Percentiles rank a stretch among this genome's conserved stretches.
phyloP scores from a whole-genome alignment of 53 echinoderm and acorn worm genomes.

The Paracentrotus lividus region DNA sequence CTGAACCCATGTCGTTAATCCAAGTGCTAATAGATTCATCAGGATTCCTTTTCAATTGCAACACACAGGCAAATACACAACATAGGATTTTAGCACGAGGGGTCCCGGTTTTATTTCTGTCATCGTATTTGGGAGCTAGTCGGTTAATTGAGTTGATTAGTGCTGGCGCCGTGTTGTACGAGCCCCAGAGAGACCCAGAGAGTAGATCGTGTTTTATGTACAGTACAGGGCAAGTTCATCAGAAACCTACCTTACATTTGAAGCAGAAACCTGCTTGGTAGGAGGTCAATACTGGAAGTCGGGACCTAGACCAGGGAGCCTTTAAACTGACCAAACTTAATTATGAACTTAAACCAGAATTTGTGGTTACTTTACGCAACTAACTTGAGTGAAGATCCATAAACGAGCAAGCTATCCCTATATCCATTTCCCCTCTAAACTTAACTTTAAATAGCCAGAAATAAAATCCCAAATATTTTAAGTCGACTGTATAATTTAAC shows the following conservation, averaged over 20 bases:
- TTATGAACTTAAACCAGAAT: no score
- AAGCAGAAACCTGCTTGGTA: no score
- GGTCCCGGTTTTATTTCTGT: slow-evolving; percentile 58
- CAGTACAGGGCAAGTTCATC: background rate
- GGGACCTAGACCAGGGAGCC: background rate
- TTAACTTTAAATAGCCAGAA: no score
- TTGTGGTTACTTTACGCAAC: no score
- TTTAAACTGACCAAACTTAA: no score
- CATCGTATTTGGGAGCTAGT: slow-evolving; percentile 55
- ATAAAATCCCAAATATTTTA: no score
- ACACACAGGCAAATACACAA: slow-evolving; percentile 39
- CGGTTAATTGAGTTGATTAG: slow-evolving; percentile 74
- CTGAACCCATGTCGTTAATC: slow-evolving; percentile 32
- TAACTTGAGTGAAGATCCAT: no score
- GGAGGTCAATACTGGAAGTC: no score
- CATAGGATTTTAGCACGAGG: slow-evolving; percentile 30
- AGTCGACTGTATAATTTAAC: no score
- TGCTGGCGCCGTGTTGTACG: slow-evolving; percentile 49
- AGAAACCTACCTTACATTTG: background rate
- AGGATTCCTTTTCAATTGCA: slow-evolving; percentile 24
- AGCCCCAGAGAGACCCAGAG: slow-evolving; percentile 47
- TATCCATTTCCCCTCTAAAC: no score
- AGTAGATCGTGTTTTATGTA: background rate
- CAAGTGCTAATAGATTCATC: slow-evolving; percentile 63
- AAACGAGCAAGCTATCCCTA: no score